Conservation (phyloP, 2,113 vertebrate genomes). For the Phalacrocorax carbo region DNA sequence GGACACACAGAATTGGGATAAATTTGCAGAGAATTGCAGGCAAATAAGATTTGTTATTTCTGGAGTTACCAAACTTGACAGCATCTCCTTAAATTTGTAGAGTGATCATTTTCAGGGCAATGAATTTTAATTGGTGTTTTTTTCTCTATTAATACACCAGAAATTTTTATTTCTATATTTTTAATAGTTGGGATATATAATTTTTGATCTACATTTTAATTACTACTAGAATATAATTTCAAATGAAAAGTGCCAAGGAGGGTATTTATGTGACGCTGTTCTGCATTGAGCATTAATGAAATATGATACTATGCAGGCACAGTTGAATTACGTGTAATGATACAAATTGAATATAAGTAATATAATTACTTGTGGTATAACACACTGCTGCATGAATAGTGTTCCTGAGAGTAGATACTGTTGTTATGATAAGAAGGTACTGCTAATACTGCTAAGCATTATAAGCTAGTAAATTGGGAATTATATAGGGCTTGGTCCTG, state of each 20-base stretch:
- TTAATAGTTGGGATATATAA: background rate
- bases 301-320: conserved; percentile 13
- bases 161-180: background rate
- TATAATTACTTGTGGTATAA: conserved; percentile 35
- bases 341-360: conserved; percentile 52
- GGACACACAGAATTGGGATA: background rate
- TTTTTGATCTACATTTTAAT: conserved; percentile 37
- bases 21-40: background rate
- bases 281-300: conserved; percentile 39
- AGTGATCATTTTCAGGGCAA: background rate
- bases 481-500: background rate
- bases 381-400: conserved; percentile 57
- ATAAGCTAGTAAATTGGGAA: conserved; percentile 68
- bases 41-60: background rate
- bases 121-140: background rate
- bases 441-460: conserved; percentile 62
- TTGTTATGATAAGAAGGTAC: conserved; percentile 58
- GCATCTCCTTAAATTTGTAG: background rate
- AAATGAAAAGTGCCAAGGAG: conserved; percentile 54
- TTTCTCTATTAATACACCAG: background rate
- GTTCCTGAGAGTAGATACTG: conserved; percentile 67
- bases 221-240: conserved; percentile 48
- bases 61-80: background rate
- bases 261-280: conserved; percentile 53
- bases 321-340: conserved; percentile 33